These are phyloP conservation scores for Cyprinodon tularosa DNA, from an alignment of 2,113 vertebrate genomes.

Conservation along the genomic window DNA sequence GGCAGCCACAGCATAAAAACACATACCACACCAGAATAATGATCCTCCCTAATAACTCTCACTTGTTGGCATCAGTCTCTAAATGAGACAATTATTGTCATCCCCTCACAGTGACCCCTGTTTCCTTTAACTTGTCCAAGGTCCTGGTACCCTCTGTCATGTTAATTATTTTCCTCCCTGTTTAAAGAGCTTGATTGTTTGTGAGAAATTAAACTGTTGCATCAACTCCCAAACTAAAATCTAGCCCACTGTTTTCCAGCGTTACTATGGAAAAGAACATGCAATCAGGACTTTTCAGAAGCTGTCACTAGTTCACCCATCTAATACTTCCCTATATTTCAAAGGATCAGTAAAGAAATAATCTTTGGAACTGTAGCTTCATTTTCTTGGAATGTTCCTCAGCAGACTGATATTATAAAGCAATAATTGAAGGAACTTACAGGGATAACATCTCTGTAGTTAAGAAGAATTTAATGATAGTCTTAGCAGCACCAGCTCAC, in stretches of 20 bases:
- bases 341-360: too few species aligned
- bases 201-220: constrained; percentile 22
- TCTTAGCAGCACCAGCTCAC: too few species aligned
- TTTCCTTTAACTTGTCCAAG: constrained; percentile 53
- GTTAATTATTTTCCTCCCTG: constrained; percentile 50
- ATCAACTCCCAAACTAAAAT: constrained; percentile 20
- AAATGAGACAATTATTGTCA: constrained; percentile 80
- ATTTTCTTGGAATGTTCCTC: too few species aligned
- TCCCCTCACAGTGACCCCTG: constrained; percentile 65
- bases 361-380: too few species aligned
- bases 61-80: constrained; percentile 76
- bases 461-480: too few species aligned
- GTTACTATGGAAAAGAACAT: background rate
- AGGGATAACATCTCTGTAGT: too few species aligned
- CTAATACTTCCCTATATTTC: too few species aligned
- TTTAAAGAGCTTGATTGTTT: constrained; percentile 55
- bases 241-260: background rate
- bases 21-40: constrained; percentile 67
- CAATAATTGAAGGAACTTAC: too few species aligned
- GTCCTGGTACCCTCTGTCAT: constrained; percentile 52
- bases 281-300: background rate
- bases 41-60: constrained; percentile 72
- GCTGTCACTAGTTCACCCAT: too few species aligned
- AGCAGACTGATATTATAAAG: too few species aligned
- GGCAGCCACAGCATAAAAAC: constrained; percentile 73